Base-by-base conservation (phyloP, 2,888 invertebrate species). In the Lochmaea capreae region DNA sequence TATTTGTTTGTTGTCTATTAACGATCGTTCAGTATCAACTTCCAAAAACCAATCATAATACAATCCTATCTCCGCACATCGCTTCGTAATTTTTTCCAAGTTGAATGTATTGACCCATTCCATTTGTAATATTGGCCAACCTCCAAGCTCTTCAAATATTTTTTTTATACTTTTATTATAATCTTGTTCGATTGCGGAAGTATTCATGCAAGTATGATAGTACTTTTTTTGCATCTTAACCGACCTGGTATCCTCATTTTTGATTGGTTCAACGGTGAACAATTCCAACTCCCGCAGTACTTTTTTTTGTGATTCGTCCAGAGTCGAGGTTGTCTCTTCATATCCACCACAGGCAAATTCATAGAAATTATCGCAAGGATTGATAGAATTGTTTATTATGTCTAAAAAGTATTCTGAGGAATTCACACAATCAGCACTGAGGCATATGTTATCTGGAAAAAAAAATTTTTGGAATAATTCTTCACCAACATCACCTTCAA, bases 361-460 rank as follows among this genome's bases (percentile, higher is more conserved):
- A 85, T 94, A 94, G 86, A 95, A 94, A 83, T 94, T 92, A 76
- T 94, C 92, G 82, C 94, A 94, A 0, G 94, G 94, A 77, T 93
- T 91, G 16, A 91, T 90, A 0, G 86, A 85, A 1, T 88, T 85
- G 79, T 94, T 92, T 89, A 94, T 91, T 81, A 91, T 92, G 74
- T 89, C 87, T 43, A 94, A 85, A 14, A 94, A 87, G 78, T 90
- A 89, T 0, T 92, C 90, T 0, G 94, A 93, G 92, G 93, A 91
- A 82, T 92, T 91, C 63, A 95, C 89, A 87, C 96, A 96, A 81
- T 93, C 76, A 46, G 93, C 33, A 91, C 88, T 6, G 90, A 88
- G 76, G 90, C 82, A 83, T 22, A 78, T 67, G 18, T 73, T 76
- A 16, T 71, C 76, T 76, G 63, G 22, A 74, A 74, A n/a, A 39